Percentiles rank a stretch among this genome's conserved stretches.
These are phyloP conservation scores for Panurus biarmicus DNA, from an alignment of 2,113 vertebrate species.

Conservation along the genomic window DNA sequence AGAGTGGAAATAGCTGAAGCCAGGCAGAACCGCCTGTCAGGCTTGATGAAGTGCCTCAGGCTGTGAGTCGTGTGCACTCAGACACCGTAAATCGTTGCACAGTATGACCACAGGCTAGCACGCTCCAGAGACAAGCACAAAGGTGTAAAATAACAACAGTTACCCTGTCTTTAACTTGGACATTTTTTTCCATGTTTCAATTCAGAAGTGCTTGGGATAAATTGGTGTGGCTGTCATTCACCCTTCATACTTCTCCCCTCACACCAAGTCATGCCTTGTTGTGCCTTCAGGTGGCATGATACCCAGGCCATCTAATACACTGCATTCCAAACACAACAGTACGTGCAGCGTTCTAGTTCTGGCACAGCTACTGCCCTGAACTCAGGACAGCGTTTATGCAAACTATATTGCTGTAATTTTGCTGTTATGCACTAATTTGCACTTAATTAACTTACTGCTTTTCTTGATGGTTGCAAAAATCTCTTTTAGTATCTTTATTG, in stretches of 20 bases:
- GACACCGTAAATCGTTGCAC: accelerated
- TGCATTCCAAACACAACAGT: not conserved
- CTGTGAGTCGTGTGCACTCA: not conserved
- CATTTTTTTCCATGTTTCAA: not conserved
- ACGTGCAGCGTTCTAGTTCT: not conserved
- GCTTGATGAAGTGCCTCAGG: not conserved
- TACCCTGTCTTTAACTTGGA: not conserved
- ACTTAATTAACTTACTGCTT: not conserved
- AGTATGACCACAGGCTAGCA: not conserved
- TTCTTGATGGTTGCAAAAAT: not conserved
- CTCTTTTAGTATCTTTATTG: not conserved
- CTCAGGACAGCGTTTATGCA: not conserved
- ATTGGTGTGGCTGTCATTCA: not conserved
- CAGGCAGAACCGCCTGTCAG: not conserved
- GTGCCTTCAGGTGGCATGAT: not conserved
- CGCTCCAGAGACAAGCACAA: not conserved
- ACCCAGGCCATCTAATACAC: not conserved
- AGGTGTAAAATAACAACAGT: not conserved
- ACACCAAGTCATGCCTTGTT: not conserved
- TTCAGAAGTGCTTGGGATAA: not conserved
- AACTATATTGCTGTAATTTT: not conserved
- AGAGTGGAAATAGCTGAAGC: not conserved
- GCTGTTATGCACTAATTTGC: not conserved
- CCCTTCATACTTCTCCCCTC: not conserved
- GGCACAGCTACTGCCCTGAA: not conserved